These are phyloP conservation scores for Dromococcyx pavoninus DNA, from an alignment of 2,797 vertebrate genomes.

Conservation along the genomic window DNA sequence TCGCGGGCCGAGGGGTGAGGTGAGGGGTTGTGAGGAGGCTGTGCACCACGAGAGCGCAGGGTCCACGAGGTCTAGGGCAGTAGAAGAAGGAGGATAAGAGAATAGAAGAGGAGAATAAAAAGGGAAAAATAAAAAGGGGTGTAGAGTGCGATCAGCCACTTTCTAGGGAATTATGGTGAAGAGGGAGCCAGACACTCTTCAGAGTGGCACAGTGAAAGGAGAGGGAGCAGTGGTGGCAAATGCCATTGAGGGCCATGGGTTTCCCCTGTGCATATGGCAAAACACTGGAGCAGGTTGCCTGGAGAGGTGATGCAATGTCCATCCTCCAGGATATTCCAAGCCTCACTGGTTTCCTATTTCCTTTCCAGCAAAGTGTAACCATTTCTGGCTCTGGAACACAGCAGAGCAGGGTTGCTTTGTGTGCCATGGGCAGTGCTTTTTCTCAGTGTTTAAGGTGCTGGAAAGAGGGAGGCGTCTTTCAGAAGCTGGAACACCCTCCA, in stretches of 20 bases:
- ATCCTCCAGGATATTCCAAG: background rate
- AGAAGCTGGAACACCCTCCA: background rate
- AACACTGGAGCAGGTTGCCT: background rate
- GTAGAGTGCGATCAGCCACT: background rate
- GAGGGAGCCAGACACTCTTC: background rate
- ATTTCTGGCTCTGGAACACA: background rate
- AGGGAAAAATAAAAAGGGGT: background rate
- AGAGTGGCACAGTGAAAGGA: background rate
- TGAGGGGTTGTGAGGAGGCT: background rate
- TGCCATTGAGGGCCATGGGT: background rate
- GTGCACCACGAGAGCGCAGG: background rate
- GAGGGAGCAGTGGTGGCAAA: rapidly evolving
- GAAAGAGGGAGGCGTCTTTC: background rate
- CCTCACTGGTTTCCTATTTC: background rate
- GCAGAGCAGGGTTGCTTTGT: background rate
- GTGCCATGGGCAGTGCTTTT: background rate
- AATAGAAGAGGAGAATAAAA: background rate
- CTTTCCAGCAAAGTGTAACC: rapidly evolving
- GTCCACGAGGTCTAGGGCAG: rapidly evolving
- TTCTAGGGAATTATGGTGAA: background rate
- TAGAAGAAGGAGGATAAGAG: too few species aligned
- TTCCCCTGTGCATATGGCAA: background rate
- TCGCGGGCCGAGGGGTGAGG: rapidly evolving
- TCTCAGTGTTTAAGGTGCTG: background rate
- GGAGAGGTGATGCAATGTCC: background rate